phyloP scores from a whole-genome alignment of 2,888 invertebrate genomes.

The Cataglyphis altisquamis region DNA sequence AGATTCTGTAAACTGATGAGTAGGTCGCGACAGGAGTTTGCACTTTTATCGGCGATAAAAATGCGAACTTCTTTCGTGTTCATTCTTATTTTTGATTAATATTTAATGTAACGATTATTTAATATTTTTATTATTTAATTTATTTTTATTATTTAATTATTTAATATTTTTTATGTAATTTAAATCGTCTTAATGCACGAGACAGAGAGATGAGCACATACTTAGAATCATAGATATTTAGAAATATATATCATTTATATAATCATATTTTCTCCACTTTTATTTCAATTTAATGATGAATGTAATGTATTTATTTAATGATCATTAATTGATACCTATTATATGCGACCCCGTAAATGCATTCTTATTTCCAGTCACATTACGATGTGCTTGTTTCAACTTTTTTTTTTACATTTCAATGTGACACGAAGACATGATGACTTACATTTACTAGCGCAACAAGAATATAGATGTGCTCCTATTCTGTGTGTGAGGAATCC shows the following conservation, averaged over 20 bases:
- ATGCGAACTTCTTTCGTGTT: neutral
- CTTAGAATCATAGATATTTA: neutral
- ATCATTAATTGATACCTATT: neutral
- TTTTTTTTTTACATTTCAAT: neutral
- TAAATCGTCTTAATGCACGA: neutral
- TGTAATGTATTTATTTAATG: neutral
- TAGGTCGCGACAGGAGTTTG: too few relatives aligned
- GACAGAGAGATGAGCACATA: neutral
- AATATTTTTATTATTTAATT: neutral
- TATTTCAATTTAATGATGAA: neutral
- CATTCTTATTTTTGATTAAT: neutral
- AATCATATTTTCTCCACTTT: neutral
- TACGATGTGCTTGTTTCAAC: neutral
- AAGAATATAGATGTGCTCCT: neutral
- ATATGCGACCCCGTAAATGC: neutral
- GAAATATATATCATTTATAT: too few relatives aligned
- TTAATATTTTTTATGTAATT: neutral
- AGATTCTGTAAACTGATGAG: neutral
- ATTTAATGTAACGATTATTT: neutral
- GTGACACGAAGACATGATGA: conserved; percentile 2
- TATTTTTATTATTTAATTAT: too few relatives aligned
- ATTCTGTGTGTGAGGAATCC: neutral
- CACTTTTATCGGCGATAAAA: too few relatives aligned
- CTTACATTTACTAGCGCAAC: conserved; percentile 3
- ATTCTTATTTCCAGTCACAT: neutral